Evolutionary conservation across 2,888 invertebrate genomes (phyloP).

Genomic region (Ligdia adustata): DNA sequence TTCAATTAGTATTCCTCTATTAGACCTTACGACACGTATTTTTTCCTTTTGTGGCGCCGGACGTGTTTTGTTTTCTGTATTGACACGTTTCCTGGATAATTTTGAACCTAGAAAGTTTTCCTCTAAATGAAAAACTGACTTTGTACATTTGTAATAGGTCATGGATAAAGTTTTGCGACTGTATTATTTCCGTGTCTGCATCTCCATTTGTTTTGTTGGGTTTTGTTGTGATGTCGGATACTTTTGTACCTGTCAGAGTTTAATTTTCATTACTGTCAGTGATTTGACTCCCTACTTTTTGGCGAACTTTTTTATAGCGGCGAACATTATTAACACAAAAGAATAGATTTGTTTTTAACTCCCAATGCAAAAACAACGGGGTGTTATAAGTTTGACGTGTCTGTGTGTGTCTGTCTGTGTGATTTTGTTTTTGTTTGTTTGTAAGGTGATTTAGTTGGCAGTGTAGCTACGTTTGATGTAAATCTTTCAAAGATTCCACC

Average conservation of each 20-base stretch:
- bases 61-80: neutral
- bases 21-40: conserved; percentile 31
- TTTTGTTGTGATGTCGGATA: conserved; percentile 5
- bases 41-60: conserved; percentile 21
- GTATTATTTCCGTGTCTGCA: neutral
- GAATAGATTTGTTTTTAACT: too few relatives aligned
- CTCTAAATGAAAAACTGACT: neutral
- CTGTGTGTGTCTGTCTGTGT: too few relatives aligned
- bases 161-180: neutral
- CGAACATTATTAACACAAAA: too few relatives aligned
- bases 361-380: too few relatives aligned
- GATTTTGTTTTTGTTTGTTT: too few relatives aligned
- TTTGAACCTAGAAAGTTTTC: neutral
- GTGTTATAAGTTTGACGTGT: too few relatives aligned
- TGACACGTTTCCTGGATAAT: neutral
- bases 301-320: neutral
- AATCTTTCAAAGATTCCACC: too few relatives aligned
- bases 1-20: conserved; percentile 38
- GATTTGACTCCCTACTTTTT: neutral
- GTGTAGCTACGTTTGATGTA: too few relatives aligned
- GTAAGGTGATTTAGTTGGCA: too few relatives aligned
- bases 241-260: conserved; percentile 14
- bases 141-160: neutral
- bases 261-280: conserved; percentile 21
- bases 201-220: conserved; percentile 3